Conservation (phyloP, 1,140 invertebrate genomes). For the Magallana ariakensis region DNA sequence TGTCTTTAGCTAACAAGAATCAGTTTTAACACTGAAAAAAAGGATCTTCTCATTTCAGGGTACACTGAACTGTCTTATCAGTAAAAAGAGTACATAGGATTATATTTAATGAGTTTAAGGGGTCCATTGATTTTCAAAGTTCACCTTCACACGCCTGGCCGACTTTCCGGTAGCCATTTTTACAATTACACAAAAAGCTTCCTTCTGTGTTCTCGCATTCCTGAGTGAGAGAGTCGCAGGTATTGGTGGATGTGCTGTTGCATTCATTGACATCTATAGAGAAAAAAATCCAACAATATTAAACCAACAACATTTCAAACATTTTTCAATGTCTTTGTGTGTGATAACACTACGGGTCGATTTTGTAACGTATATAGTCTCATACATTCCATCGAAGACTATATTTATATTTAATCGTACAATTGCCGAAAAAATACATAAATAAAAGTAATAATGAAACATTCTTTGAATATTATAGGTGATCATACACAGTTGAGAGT, state of each 20-base stretch:
- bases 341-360: no score
- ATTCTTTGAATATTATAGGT: no score
- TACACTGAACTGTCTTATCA: background rate
- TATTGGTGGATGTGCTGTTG: conserved; percentile 41
- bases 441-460: no score
- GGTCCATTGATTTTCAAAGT: background rate
- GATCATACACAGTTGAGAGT: no score
- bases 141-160: conserved; percentile 41
- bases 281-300: no score
- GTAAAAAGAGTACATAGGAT: background rate
- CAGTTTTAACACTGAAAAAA: no score
- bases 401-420: no score
- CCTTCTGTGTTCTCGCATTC: conserved; percentile 69
- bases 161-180: conserved; percentile 60
- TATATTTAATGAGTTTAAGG: background rate
- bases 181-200: conserved; percentile 66
- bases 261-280: conserved; percentile 76
- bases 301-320: background rate
- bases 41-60: background rate
- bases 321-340: no score
- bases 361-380: no score
- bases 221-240: conserved; percentile 61
- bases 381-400: no score
- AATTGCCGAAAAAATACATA: no score
- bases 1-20: no score